Evolutionary conservation across 2,888 invertebrate species (phyloP), one percentile per base, ranked within the genome.

Genomic region (Eurytoma californica): DNA sequence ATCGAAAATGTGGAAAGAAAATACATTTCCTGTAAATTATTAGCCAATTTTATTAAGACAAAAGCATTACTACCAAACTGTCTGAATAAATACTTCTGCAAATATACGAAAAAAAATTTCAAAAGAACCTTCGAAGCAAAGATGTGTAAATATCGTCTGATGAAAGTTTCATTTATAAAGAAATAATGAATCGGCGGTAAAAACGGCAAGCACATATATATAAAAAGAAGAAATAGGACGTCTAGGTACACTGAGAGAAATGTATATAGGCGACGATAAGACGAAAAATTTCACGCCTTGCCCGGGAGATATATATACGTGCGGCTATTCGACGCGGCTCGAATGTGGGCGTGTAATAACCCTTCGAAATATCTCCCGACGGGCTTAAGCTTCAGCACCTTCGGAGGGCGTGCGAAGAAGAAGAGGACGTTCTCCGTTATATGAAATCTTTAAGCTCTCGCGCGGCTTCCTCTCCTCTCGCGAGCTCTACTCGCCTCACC

Each of bases 361-460:
- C 77, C 80, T 77, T 80, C 70, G 80, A 74, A 81, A 81, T 81
- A 81, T 78, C 75, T 72, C 70, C 72, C 65, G 60, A 47, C 81
- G 82, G 82, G 81, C 83, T 84, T 83, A 83, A 82, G 82, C 82
- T 77, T 69, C 81, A 69, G 65, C 79, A 78, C 79, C 80, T 74
- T 77, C 81, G 82, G 82, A 69, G 81, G 18, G 18, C 13, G 16
- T 30, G 18, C 13, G n/a, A n/a, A n/a, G 47, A 57, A 3, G 55
- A 61, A 12, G 57, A 24, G 39, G 55, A 16, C 58, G 13, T 39
- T 24, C 63, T 57, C 55, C 83, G 84, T 85, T 86, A 85, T 87
- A 87, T 86, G 85, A 87, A 86, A 84, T 85, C 86, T 81, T 82
- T 84, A 79, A 79, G 80, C 80, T 57, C 77, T 77, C 78, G 75